These are phyloP conservation scores for Galendromus occidentalis DNA, from an alignment of 1,140 invertebrate genomes.

Conservation along the genomic window DNA sequence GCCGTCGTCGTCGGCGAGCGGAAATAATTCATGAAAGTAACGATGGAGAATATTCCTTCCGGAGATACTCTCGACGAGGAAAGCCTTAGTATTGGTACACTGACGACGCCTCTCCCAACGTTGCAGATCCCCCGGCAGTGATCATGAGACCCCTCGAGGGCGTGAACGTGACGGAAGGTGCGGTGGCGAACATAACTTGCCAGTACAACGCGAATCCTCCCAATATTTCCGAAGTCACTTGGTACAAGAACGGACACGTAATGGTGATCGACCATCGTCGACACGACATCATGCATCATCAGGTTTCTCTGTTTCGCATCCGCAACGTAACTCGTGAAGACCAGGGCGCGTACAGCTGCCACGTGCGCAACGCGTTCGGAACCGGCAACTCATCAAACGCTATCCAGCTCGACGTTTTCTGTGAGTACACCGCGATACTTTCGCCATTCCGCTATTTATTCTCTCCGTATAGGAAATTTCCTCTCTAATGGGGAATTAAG, in stretches of 20 bases:
- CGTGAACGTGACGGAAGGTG: conserved; percentile 19
- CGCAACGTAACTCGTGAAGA: conserved; percentile 23
- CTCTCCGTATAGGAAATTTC: too few species aligned
- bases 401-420: conserved; percentile 19
- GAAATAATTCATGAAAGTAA: too few species aligned
- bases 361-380: conserved; percentile 23
- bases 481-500: too few species aligned
- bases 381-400: conserved; percentile 19
- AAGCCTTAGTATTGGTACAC: too few species aligned
- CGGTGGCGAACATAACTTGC: conserved; percentile 18
- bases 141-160: conserved; percentile 19
- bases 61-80: too few species aligned
- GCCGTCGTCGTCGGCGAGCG: too few species aligned
- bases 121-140: conserved; percentile 22
- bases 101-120: neutral
- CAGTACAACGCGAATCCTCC: conserved; percentile 22
- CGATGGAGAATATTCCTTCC: too few species aligned
- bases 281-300: conserved; percentile 13
- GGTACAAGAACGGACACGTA: conserved; percentile 20
- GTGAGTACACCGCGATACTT: conserved; percentile 18
- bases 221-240: conserved; percentile 22
- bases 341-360: conserved; percentile 21
- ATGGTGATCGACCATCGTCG: conserved; percentile 15
- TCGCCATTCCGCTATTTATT: too few species aligned
- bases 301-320: conserved; percentile 14